Percentiles rank a stretch among this genome's conserved stretches.
Conservation (phyloP, 2,113 vertebrate genomes). For the Rhynchomys soricoides region DNA sequence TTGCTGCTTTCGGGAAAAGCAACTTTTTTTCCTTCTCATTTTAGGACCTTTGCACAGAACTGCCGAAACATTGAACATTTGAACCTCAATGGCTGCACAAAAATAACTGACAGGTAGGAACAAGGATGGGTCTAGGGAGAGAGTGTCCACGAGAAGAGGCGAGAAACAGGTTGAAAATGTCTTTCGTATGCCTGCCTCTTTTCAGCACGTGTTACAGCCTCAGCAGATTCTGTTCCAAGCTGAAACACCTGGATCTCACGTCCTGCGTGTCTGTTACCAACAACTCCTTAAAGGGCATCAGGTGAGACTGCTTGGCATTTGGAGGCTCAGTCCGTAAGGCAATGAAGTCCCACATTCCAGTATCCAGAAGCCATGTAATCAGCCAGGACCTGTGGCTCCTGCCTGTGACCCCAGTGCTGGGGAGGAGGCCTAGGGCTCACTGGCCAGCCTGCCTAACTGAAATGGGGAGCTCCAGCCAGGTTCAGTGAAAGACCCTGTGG, state of each 20-base stretch:
- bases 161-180: conserved; percentile 80
- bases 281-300: conserved; percentile 95
- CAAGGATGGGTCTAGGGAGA: conserved; percentile 39
- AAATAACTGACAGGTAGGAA: conserved; percentile 94
- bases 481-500: background rate
- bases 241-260: conserved; percentile 96
- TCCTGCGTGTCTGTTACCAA: conserved; percentile 96
- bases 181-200: conserved; percentile 83
- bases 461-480: too few relatives aligned
- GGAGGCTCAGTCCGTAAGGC: background rate
- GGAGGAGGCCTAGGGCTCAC: background rate
- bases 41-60: conserved; percentile 97
- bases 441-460: background rate
- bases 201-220: conserved; percentile 95
- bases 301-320: conserved; percentile 85
- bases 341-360: background rate
- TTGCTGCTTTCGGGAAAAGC: background rate
- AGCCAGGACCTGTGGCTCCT: background rate
- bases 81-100: conserved; percentile 97
- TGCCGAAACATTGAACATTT: conserved; percentile 97
- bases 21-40: conserved; percentile 68
- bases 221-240: conserved; percentile 96
- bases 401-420: background rate
- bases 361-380: background rate
- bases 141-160: background rate